A percentile compares a stretch with the other conserved stretches of the same genome.
phyloP scores from a whole-genome alignment of 37 sponge, comb jelly and placozoan genomes.

The Oscarella lobularis region DNA sequence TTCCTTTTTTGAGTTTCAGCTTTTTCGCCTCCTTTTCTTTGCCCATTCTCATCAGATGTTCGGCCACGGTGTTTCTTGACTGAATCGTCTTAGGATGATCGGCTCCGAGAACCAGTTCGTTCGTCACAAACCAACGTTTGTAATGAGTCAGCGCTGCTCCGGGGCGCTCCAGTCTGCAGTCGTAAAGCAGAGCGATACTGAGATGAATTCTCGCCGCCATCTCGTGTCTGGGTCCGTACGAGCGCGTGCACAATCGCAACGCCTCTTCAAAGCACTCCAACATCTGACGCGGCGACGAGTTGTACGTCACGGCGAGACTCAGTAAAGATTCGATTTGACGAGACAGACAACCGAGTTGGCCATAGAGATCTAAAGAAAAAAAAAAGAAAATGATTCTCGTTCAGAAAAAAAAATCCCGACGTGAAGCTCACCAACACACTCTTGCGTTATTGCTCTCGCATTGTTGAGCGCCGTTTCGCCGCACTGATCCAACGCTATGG shows the following conservation, averaged over 20 bases:
- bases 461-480: too few relatives aligned
- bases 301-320: not conserved
- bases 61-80: not conserved
- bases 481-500: not conserved
- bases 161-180: not conserved
- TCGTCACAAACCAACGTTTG: not conserved
- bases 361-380: too few relatives aligned
- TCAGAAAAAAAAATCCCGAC: too few relatives aligned
- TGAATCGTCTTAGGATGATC: not conserved
- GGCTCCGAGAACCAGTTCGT: not conserved
- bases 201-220: not conserved
- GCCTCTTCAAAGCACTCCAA: not conserved
- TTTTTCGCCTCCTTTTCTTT: not conserved
- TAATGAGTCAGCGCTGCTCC: not conserved
- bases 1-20: too few relatives aligned
- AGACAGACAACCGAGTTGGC: not conserved
- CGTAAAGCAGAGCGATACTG: not conserved
- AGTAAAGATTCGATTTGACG: not conserved
- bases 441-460: not conserved
- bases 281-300: not conserved
- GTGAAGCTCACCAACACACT: not conserved
- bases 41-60: not conserved
- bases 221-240: not conserved
- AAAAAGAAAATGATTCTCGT: too few relatives aligned
- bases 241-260: not conserved